Evolutionary conservation across 2,113 vertebrate genomes (phyloP).

Genomic region (Sphyrna mokarran): DNA sequence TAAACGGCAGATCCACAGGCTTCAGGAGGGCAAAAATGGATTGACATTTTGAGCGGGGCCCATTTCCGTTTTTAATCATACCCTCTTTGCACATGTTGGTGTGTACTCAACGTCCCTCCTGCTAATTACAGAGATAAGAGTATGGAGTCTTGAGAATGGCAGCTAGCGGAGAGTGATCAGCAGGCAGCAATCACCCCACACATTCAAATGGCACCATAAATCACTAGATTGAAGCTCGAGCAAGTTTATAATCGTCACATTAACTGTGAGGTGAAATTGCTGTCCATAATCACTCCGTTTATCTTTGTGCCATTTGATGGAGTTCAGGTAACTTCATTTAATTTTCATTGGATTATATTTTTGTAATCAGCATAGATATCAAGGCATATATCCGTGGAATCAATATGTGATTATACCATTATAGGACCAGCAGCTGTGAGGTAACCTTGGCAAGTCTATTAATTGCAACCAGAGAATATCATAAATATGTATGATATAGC

Average conservation of each 20-base stretch:
- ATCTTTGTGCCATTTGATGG: background rate
- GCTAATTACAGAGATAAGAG: background rate
- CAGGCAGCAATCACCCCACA: background rate
- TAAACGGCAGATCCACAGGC: background rate
- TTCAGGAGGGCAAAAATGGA: background rate
- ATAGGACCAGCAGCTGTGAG: background rate
- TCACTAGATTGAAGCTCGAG: background rate
- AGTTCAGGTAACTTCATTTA: background rate
- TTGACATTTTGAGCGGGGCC: background rate
- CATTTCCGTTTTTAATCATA: background rate
- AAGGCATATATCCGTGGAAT: background rate
- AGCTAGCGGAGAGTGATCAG: background rate
- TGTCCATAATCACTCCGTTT: background rate
- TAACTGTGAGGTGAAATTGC: background rate
- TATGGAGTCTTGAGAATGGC: background rate
- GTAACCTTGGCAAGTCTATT: background rate
- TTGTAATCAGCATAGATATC: background rate
- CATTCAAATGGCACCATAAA: background rate
- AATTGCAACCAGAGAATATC: background rate
- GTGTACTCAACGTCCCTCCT: background rate
- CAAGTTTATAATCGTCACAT: background rate
- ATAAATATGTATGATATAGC: background rate
- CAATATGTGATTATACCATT: background rate
- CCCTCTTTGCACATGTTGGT: no score
- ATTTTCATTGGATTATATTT: background rate